Evolutionary conservation across 2,797 vertebrate species (phyloP), one percentile per base, ranked within the genome.

Genomic region (Anabacerthia variegaticeps): DNA sequence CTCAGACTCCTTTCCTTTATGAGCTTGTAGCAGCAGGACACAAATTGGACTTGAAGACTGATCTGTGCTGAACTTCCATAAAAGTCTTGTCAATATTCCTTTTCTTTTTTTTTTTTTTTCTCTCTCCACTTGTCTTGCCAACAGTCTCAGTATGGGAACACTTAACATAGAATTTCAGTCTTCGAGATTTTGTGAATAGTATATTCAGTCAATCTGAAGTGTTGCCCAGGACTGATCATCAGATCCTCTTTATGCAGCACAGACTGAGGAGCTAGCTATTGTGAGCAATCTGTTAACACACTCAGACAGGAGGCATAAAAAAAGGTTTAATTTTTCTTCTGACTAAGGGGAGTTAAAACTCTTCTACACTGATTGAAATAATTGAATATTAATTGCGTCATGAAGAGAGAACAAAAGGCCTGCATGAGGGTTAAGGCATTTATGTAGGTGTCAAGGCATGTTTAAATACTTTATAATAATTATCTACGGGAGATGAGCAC

Each of bases 381-480:
- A 90, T 39, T 81, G n/a, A 78, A 43, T 81, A 85, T 80, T 90
- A 88, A 81, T 81, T 28, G 5, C 32, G 6, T 19, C 54, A 28
- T 54, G 58, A 92, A 73, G 54, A 91, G 37, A 77, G 44, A 93
- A 72, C 32, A 88, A 86, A 91, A 85, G 56, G 28, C 49, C 52
- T 80, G 22, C 26, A 67, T 0, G 0, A 46, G 43, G 12, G n/a
- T 94, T 84, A 78, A 30, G 86, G 10, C 19, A 59, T 62, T 90
- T 94, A 32, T 43, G 63, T 65, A 69, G 41, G 69, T 74, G 66
- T 76, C 62, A 88, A 71, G 55, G 7, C 12, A 52, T 27, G 16
- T 66, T 86, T 78, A 91, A 92, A 75, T 92, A 84, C 90, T 94
- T 94, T 66, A 48, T 71, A 59, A 44, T 66, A 72, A 76, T 85